phyloP scores from a whole-genome alignment of 2,113 vertebrate genomes.

The Anser brachyrhynchus region DNA sequence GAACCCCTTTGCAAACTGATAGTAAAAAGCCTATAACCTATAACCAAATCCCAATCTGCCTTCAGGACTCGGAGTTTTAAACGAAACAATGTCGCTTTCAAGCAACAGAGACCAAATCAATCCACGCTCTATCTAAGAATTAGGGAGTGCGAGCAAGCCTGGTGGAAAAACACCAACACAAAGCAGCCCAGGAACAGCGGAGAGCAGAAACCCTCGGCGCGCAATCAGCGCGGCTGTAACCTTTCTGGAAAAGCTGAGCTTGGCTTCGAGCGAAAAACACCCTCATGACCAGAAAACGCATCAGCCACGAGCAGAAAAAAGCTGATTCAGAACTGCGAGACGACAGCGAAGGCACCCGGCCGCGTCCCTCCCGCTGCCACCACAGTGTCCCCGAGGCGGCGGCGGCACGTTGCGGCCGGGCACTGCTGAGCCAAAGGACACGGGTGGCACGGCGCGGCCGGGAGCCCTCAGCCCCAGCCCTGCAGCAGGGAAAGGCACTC shows the following conservation, averaged over 20 bases:
- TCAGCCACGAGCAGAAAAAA: background rate
- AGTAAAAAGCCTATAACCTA: conserved; percentile 7
- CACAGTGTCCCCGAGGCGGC: background rate
- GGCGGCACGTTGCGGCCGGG: fast-evolving
- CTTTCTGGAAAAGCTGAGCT: background rate
- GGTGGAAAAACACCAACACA: conserved; percentile 20
- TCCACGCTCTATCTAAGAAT: background rate
- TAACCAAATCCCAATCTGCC: background rate
- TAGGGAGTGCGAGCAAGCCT: background rate
- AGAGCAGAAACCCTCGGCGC: background rate
- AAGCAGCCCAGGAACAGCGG: background rate
- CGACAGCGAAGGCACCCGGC: fast-evolving
- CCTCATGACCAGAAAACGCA: background rate
- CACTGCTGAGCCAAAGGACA: background rate
- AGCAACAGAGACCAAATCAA: conserved; percentile 11
- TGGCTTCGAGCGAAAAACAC: background rate
- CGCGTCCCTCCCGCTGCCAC: background rate
- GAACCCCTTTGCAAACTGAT: background rate
- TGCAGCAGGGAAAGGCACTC: too few relatives aligned
- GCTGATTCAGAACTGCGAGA: fast-evolving
- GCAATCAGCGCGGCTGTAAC: background rate
- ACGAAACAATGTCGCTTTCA: conserved; percentile 41
- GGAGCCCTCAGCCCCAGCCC: background rate
- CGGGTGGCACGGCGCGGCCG: background rate
- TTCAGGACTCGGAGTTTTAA: background rate